phyloP scores from a whole-genome alignment of 2,888 invertebrate genomes.

The Phaedon cochleariae region DNA sequence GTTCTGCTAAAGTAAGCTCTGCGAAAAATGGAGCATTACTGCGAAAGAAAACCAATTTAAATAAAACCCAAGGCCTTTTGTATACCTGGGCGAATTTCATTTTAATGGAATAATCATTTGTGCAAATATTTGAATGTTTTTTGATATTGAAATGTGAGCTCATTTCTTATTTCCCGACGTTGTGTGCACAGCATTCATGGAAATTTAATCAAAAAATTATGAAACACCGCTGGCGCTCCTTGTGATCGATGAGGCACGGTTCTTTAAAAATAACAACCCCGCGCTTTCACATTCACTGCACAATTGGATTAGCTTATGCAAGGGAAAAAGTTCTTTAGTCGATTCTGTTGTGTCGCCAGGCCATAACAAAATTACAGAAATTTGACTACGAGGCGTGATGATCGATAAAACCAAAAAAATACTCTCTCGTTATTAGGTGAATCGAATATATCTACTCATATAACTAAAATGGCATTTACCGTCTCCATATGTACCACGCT shows the following conservation, averaged over 20 bases:
- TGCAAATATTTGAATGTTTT: slow-evolving; percentile 65
- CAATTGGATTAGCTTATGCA: slow-evolving; percentile 48
- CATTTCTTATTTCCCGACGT: slow-evolving; percentile 57
- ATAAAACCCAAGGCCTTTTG: slow-evolving; percentile 50
- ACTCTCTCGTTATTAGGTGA: too few species aligned
- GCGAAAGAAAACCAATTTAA: slow-evolving; percentile 53
- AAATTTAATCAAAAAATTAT: slow-evolving; percentile 63
- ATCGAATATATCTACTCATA: too few species aligned
- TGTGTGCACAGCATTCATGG: slow-evolving; percentile 59
- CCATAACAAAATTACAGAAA: not conserved
- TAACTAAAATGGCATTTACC: too few species aligned
- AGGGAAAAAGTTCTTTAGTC: slow-evolving; percentile 27
- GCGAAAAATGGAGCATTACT: slow-evolving; percentile 49
- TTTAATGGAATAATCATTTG: slow-evolving; percentile 65
- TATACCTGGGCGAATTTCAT: slow-evolving; percentile 63
- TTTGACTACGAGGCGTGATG: slow-evolving; percentile 1
- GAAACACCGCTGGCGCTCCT: slow-evolving; percentile 54
- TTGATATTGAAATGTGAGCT: slow-evolving; percentile 63
- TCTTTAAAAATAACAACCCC: slow-evolving; percentile 52
- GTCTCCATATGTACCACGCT: too few species aligned
- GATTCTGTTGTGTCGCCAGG: not conserved
- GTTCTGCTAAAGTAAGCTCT: slow-evolving; percentile 44
- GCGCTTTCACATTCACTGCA: slow-evolving; percentile 48
- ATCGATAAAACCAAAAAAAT: too few species aligned
- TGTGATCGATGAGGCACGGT: slow-evolving; percentile 52